phyloP scores from a whole-genome alignment of 2,797 vertebrate genomes.

The Myotis pilosus region DNA sequence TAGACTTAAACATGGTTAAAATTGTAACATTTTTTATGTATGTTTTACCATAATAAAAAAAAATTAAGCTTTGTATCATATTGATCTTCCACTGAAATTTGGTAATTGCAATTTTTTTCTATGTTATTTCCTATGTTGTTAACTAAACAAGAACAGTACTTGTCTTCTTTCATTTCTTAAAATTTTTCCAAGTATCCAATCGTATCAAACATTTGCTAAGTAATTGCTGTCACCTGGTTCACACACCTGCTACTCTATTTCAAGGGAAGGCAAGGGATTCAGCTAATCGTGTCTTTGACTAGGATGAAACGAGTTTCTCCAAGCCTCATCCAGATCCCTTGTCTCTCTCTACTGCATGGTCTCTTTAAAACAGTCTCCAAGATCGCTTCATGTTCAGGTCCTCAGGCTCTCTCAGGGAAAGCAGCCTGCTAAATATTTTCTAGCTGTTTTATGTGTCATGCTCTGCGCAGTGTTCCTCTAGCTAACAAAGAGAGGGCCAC shows the following conservation, averaged over 20 bases:
- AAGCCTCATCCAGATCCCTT: background rate
- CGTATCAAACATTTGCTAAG: background rate
- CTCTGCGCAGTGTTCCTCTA: background rate
- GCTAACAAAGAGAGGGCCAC: background rate
- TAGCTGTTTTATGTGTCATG: background rate
- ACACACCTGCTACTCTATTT: background rate
- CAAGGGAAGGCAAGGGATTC: background rate
- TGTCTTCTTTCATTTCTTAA: background rate
- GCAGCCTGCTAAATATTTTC: background rate
- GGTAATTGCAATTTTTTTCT: background rate
- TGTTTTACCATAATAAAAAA: conserved; percentile 14
- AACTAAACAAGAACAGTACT: conserved; percentile 1
- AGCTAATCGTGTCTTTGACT: background rate
- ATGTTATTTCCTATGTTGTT: background rate
- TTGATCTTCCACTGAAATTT: background rate
- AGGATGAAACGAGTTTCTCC: background rate
- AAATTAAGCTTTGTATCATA: background rate
- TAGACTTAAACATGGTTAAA: background rate
- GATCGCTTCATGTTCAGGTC: background rate
- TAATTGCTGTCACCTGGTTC: background rate
- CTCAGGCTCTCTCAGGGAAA: background rate
- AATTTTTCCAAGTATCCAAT: background rate
- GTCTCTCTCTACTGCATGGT: background rate
- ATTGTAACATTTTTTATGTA: background rate
- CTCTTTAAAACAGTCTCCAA: background rate